phyloP scores from a whole-genome alignment of 2,888 invertebrate species.

The Siphonodentalium dalli region DNA sequence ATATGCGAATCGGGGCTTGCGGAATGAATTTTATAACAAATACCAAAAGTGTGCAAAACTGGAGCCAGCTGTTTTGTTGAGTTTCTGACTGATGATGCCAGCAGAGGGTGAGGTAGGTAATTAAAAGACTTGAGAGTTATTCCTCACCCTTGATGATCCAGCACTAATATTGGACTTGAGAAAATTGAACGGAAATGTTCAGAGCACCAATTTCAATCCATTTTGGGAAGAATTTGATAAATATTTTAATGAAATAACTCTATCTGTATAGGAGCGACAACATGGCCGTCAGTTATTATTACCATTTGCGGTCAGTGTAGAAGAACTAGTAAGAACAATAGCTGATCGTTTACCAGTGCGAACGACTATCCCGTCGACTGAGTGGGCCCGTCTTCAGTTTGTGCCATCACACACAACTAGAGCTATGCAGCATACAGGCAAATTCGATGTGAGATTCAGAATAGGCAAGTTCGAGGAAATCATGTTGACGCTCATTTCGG shows the following conservation, averaged over 20 bases:
- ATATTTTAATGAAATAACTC: background rate
- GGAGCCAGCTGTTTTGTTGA: too few species aligned
- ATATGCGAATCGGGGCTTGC: too few species aligned
- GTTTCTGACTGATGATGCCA: too few species aligned
- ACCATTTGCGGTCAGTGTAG: conserved; percentile 11
- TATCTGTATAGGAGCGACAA: conserved; percentile 1
- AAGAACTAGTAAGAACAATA: conserved; percentile 5
- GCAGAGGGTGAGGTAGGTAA: too few species aligned
- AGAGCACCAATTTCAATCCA: background rate
- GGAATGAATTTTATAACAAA: too few species aligned
- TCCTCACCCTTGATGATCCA: too few species aligned
- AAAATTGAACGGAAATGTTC: too few species aligned
- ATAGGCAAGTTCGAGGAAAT: conserved; percentile 10
- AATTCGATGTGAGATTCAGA: conserved; percentile 12
- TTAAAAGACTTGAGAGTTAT: too few species aligned
- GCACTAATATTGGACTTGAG: conserved; percentile 2
- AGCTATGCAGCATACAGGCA: conserved; percentile 10
- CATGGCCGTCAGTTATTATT: background rate
- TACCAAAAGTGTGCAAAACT: too few species aligned
- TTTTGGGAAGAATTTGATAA: conserved; percentile 1
- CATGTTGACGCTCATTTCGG: conserved; percentile 2
- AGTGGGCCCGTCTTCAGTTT: conserved; percentile 12
- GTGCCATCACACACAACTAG: conserved; percentile 4
- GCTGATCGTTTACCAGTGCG: background rate
- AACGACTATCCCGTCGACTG: conserved; percentile 3